Evolutionary conservation across 2,113 vertebrate species (phyloP), one percentile per base, ranked within the genome.

Genomic region (Perca flavescens): DNA sequence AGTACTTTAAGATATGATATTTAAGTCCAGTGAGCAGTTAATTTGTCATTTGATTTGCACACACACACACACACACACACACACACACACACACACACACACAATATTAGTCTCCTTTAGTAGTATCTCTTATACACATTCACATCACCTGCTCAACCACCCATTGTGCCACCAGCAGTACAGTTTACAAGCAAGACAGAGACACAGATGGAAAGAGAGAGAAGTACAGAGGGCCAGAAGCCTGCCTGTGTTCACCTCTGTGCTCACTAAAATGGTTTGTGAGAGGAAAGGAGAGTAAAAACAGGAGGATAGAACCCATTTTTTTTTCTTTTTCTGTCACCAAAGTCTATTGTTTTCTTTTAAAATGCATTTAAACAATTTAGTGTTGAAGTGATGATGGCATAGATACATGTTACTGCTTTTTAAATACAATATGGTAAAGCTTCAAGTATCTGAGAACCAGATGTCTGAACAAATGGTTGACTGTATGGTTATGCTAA

Each of bases 31-130:
- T 3, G 15, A 72, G 46, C 56, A 60, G 74, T 87, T 86, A 64
- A 83, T 85, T 81, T 87, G 82, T 85, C 86, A 74, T 73, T 85
- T 79, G 11, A 64, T 53, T 34, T 71, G 9, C 64, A 43, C 22
- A 15, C 58, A 34, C 58, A 19, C 58, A 60, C 15, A 19, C 28
- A 19, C 28, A 43, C 12, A 22, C 12, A n/a, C 21, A 43, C 34
- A 17, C 22, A 15, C 58, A 34, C 58, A 19, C 58, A 60, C 15
- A 19, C 28, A 19, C 28, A 43, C 12, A 22, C 12, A n/a, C 60
- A 63, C 65, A 56, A 10, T 16, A 53, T 3, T 6, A 54, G 14
- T 7, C 36, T 64, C 4, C 19, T 67, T 58, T 80, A 54, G 53
- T 52, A 31, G 46, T 22, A 2, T 57, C 57, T 52, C 15, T 25